phyloP scores from a whole-genome alignment of 1,140 invertebrate genomes.

The Pentalonia nigronervosa region DNA sequence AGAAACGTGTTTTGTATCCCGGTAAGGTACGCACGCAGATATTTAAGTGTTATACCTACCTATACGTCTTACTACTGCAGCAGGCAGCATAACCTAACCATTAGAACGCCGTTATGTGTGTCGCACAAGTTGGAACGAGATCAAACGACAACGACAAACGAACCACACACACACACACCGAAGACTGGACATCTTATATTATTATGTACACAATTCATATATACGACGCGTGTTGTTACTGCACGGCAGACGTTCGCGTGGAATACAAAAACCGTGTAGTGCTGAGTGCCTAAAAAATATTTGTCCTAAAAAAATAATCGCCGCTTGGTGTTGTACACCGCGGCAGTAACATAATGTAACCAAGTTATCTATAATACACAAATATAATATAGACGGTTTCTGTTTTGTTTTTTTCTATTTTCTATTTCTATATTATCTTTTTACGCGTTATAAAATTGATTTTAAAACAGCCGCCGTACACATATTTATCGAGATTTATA shows the following conservation, averaged over 20 bases:
- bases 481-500: neutral
- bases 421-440: no score
- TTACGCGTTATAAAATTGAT: neutral
- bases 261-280: neutral
- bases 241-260: neutral
- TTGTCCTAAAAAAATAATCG: neutral
- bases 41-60: neutral
- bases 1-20: conserved; percentile 14
- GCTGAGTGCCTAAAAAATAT: neutral
- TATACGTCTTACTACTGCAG: neutral
- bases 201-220: neutral
- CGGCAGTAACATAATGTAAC: no score
- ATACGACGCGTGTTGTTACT: neutral
- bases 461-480: neutral
- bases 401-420: neutral
- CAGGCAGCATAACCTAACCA: neutral
- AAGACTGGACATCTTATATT: neutral
- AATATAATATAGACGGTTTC: neutral
- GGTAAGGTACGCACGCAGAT: neutral
- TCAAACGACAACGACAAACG: neutral
- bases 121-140: neutral
- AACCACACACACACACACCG: neutral
- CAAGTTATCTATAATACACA: neutral
- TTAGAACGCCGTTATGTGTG: neutral
- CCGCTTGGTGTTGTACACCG: neutral